phyloP scores from a whole-genome alignment of 2,797 vertebrate species.

The Sebastes taczanowskii region DNA sequence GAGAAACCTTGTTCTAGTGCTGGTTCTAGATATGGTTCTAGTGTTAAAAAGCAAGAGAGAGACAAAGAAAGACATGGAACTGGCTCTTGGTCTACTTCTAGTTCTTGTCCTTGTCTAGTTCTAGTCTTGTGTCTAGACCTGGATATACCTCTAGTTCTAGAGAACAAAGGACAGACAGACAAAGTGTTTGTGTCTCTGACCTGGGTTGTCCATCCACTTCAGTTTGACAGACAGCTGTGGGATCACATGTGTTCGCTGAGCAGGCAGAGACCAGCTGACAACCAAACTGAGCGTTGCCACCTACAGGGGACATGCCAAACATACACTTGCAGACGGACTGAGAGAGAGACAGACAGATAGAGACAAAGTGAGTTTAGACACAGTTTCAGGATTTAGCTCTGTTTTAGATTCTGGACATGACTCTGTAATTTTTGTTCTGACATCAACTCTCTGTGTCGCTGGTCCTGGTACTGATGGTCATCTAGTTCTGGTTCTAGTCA shows the following conservation, averaged over 20 bases:
- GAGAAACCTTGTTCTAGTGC: background rate
- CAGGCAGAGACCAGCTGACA: constrained; percentile 82
- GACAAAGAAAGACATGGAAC: background rate
- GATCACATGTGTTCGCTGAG: constrained; percentile 76
- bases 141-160: background rate
- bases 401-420: background rate
- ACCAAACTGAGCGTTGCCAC: constrained; percentile 53
- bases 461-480: background rate
- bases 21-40: background rate
- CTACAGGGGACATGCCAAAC: constrained; percentile 76
- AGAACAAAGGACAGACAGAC: background rate
- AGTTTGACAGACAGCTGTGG: constrained; percentile 80
- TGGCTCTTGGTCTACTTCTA: background rate
- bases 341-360: constrained; percentile 21
- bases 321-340: constrained; percentile 87
- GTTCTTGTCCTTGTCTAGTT: background rate
- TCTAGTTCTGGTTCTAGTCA: background rate
- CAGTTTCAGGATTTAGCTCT: background rate
- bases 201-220: constrained; percentile 71
- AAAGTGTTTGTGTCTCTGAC: constrained; percentile 42
- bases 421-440: background rate
- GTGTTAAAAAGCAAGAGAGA: background rate
- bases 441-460: background rate
- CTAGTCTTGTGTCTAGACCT: background rate
- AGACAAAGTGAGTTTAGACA: background rate